Conservation (phyloP, 2,888 invertebrate genomes). For the Drosophila nigricruria region DNA sequence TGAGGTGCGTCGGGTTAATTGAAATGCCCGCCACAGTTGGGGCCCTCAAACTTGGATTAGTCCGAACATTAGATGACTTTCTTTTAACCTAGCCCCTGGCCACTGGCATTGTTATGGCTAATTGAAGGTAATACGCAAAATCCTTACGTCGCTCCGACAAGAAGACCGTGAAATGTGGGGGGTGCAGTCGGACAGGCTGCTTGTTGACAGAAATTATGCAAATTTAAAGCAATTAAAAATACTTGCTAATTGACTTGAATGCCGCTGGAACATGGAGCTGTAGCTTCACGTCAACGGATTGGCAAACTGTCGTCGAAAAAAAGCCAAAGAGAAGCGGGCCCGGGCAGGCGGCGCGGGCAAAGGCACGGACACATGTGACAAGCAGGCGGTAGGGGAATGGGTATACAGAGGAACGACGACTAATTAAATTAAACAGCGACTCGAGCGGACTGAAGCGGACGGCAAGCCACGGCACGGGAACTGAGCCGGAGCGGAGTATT, state of each 20-base stretch:
- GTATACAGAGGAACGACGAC: constrained; percentile 47
- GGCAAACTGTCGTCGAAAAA: constrained; percentile 42
- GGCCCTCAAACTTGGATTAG: constrained; percentile 64
- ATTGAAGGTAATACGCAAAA: constrained; percentile 69
- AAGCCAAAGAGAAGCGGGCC: constrained; percentile 23
- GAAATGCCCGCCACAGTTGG: constrained; percentile 64
- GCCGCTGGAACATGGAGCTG: constrained; percentile 47
- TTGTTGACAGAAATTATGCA: constrained; percentile 80
- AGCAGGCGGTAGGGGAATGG: constrained; percentile 12
- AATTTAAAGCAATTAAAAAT: constrained; percentile 80
- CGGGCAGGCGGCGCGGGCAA: constrained; percentile 6
- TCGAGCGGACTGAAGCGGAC: constrained; percentile 69
- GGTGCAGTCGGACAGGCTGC: constrained; percentile 17
- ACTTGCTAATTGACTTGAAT: constrained; percentile 78
- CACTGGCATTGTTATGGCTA: constrained; percentile 52
- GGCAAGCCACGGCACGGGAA: constrained; percentile 37
- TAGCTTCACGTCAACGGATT: constrained; percentile 46
- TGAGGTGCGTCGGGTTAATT: constrained; percentile 77
- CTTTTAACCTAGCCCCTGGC: constrained; percentile 26
- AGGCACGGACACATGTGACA: constrained; percentile 34
- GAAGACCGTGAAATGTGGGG: background rate
- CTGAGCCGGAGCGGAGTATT: constrained; percentile 58
- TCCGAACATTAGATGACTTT: constrained; percentile 54
- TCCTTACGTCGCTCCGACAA: constrained; percentile 45
- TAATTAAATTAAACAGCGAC: constrained; percentile 77